phyloP scores from a whole-genome alignment of 2,797 vertebrate species.

The Poecilia picta region DNA sequence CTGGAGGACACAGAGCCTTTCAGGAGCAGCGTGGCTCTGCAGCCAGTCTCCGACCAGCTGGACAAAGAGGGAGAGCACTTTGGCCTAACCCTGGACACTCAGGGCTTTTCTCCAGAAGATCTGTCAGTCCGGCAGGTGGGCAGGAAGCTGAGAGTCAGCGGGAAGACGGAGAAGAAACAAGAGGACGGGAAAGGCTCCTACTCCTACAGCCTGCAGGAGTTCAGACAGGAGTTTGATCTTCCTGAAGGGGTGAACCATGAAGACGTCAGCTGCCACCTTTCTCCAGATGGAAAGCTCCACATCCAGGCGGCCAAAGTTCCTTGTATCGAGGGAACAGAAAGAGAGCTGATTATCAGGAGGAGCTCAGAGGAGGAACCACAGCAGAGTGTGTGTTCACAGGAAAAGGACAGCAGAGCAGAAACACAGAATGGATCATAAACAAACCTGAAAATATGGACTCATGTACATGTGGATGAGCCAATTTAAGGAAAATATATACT shows the following conservation, averaged over 20 bases:
- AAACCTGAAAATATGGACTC: constrained; percentile 32
- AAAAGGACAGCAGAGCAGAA: constrained; percentile 11
- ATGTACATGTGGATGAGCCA: not conserved
- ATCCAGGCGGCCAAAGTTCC: constrained; percentile 36
- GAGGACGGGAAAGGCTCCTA: constrained; percentile 77
- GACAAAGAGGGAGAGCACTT: constrained; percentile 62
- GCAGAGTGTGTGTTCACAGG: constrained; percentile 38
- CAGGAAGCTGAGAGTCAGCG: constrained; percentile 71
- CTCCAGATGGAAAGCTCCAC: too few relatives aligned
- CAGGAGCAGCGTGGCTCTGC: constrained; percentile 43
- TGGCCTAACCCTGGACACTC: constrained; percentile 78
- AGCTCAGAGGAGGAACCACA: constrained; percentile 37
- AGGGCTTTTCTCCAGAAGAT: constrained; percentile 79
- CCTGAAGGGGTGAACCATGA: too few relatives aligned
- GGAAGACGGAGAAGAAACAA: constrained; percentile 76
- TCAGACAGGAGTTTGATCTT: constrained; percentile 60
- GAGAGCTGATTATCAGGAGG: constrained; percentile 44
- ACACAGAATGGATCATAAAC: constrained; percentile 11
- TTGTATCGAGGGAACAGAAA: constrained; percentile 33
- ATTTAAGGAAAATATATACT: not conserved
- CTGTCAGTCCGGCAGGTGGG: constrained; percentile 70
- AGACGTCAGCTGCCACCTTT: too few relatives aligned
- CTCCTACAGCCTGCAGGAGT: constrained; percentile 82
- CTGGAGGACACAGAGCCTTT: too few relatives aligned
- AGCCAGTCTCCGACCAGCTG: constrained; percentile 64